Percentiles rank a stretch among this genome's conserved stretches.
Conservation (phyloP, 92 coral and sea anemone genomes). For the Porites cylindrica region DNA sequence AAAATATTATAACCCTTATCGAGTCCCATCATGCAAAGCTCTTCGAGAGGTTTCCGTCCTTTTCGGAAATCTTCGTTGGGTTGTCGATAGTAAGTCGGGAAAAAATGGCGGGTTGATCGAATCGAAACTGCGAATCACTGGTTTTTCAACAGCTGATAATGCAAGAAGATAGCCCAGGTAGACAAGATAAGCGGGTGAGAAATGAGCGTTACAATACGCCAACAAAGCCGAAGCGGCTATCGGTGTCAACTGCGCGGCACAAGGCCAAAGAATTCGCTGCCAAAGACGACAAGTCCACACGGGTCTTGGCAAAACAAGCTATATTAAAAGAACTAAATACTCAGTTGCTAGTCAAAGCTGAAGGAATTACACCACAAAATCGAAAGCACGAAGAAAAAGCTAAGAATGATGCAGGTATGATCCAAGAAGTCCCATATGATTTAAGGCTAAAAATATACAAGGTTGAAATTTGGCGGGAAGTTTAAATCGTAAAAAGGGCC, state of each 20-base stretch:
- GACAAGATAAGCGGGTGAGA: slow-evolving; percentile 40
- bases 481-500: neutral
- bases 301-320: slow-evolving; percentile 89
- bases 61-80: slow-evolving; percentile 15
- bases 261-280: slow-evolving; percentile 83
- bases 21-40: slow-evolving; percentile 31
- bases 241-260: slow-evolving; percentile 62
- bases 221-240: slow-evolving; percentile 70
- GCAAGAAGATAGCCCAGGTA: slow-evolving; percentile 67
- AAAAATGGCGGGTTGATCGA: slow-evolving; percentile 60
- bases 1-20: neutral
- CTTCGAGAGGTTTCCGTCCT: slow-evolving; percentile 3
- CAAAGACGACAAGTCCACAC: slow-evolving; percentile 80
- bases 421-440: slow-evolving; percentile 5
- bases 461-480: slow-evolving; percentile 52
- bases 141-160: slow-evolving; percentile 26
- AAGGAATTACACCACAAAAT: slow-evolving; percentile 55
- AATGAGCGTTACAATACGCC: slow-evolving; percentile 79
- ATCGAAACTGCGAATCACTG: neutral
- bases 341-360: slow-evolving; percentile 72
- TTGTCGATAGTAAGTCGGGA: slow-evolving; percentile 18
- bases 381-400: slow-evolving; percentile 30
- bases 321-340: slow-evolving; percentile 77
- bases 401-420: slow-evolving; percentile 61
- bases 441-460: neutral